Conservation (phyloP, 2,797 vertebrate genomes). For the Channa striata region DNA sequence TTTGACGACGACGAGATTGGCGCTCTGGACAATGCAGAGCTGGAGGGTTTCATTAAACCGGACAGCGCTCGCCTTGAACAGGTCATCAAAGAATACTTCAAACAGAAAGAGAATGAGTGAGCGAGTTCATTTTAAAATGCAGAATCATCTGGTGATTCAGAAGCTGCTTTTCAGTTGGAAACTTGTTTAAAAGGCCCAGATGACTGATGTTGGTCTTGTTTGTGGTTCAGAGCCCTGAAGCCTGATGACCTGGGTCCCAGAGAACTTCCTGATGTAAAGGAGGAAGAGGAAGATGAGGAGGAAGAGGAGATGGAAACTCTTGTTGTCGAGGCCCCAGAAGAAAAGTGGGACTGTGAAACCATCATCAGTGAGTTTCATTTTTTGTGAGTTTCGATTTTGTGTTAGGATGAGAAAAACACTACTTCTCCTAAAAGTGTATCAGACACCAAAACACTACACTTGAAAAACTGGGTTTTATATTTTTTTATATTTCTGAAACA, state of each 20-base stretch:
- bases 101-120: constrained; percentile 91
- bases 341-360: constrained; percentile 98
- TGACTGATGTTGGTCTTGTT: neutral
- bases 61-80: constrained; percentile 90
- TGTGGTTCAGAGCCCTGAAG: constrained; percentile 69
- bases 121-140: constrained; percentile 12
- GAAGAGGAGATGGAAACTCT: constrained; percentile 84
- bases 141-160: no score
- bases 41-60: constrained; percentile 92
- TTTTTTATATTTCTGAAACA: no score
- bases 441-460: no score
- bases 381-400: no score
- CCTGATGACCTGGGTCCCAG: constrained; percentile 86
- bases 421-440: no score
- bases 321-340: constrained; percentile 84
- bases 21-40: constrained; percentile 93
- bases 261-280: constrained; percentile 81
- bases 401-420: no score
- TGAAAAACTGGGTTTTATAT: no score
- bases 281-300: constrained; percentile 85
- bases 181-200: neutral
- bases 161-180: no score
- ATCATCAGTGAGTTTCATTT: constrained; percentile 91
- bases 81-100: constrained; percentile 93
- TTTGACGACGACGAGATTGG: constrained; percentile 98